Evolutionary conservation across 2,888 invertebrate genomes (phyloP).

Genomic region (Busseola fusca): DNA sequence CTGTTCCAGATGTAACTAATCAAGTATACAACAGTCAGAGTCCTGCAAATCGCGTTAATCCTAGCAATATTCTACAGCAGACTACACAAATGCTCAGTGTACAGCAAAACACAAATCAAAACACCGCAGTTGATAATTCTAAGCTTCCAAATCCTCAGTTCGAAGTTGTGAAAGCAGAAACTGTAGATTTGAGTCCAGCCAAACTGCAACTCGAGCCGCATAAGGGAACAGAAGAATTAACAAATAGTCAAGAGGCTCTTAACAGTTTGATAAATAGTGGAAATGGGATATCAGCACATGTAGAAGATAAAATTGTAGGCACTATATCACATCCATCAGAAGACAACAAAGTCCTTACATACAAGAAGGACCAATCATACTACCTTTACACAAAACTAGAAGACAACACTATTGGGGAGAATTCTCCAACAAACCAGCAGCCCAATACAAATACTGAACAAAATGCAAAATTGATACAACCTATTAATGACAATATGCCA

Average conservation of each 20-base stretch:
- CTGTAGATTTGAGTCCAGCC: conserved; percentile 68
- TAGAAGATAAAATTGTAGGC: conserved; percentile 83
- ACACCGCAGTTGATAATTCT: conserved; percentile 37
- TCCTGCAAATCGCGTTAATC: conserved; percentile 64
- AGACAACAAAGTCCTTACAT: conserved; percentile 79
- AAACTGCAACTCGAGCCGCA: conserved; percentile 72
- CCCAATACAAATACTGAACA: conserved; percentile 47
- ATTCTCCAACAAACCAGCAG: conserved; percentile 57
- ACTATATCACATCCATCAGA: conserved; percentile 81
- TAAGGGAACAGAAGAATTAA: conserved; percentile 66
- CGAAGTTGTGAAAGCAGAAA: conserved; percentile 77
- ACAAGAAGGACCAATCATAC: conserved; percentile 83
- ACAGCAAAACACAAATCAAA: conserved; percentile 55
- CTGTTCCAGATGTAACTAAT: conserved; percentile 82
- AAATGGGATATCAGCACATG: conserved; percentile 81
- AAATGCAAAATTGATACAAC: conserved; percentile 43
- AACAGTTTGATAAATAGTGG: conserved; percentile 71
- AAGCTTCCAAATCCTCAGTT: conserved; percentile 58
- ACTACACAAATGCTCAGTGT: conserved; percentile 59
- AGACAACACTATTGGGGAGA: conserved; percentile 63
- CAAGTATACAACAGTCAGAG: conserved; percentile 78
- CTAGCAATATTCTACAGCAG: conserved; percentile 58
- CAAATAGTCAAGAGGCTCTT: conserved; percentile 70
- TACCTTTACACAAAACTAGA: conserved; percentile 79
- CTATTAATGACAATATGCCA: conserved; percentile 33